Conservation (phyloP, 2,113 vertebrate species). For the Pimephales promelas region DNA sequence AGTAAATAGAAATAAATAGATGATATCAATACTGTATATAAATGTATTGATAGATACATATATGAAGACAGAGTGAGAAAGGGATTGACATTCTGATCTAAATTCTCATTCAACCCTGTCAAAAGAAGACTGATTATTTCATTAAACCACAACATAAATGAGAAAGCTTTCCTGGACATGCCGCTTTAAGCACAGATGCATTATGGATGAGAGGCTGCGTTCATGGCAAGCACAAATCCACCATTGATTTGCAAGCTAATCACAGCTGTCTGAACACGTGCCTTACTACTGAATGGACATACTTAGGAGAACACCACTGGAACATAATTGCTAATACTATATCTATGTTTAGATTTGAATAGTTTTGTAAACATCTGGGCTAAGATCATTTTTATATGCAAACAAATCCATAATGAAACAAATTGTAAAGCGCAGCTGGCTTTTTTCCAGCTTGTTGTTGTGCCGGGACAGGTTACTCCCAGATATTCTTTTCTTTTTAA, state of each 20-base stretch:
- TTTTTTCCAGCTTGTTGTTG: constrained; percentile 20
- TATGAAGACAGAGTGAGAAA: not conserved
- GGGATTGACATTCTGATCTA: constrained; percentile 25
- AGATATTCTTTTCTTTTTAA: constrained; percentile 60
- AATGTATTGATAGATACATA: not conserved
- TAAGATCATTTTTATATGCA: not conserved
- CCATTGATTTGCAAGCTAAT: constrained; percentile 76
- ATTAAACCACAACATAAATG: constrained; percentile 66
- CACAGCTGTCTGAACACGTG: constrained; percentile 63
- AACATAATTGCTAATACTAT: constrained; percentile 9
- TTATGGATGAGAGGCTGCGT: constrained; percentile 72
- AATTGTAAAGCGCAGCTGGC: not conserved
- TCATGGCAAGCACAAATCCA: constrained; percentile 64
- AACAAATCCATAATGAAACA: not conserved
- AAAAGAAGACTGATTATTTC: constrained; percentile 78
- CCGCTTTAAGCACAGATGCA: constrained; percentile 69
- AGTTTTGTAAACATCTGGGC: not conserved
- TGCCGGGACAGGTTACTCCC: constrained; percentile 29
- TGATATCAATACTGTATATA: not conserved
- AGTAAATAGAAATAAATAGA: not conserved
- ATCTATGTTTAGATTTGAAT: constrained; percentile 8
- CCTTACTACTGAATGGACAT: constrained; percentile 59
- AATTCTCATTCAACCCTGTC: constrained; percentile 61
- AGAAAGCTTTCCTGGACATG: constrained; percentile 63
- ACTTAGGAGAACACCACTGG: constrained; percentile 49